phyloP scores from a whole-genome alignment of 2,797 vertebrate species.

The Phoebastria nigripes region DNA sequence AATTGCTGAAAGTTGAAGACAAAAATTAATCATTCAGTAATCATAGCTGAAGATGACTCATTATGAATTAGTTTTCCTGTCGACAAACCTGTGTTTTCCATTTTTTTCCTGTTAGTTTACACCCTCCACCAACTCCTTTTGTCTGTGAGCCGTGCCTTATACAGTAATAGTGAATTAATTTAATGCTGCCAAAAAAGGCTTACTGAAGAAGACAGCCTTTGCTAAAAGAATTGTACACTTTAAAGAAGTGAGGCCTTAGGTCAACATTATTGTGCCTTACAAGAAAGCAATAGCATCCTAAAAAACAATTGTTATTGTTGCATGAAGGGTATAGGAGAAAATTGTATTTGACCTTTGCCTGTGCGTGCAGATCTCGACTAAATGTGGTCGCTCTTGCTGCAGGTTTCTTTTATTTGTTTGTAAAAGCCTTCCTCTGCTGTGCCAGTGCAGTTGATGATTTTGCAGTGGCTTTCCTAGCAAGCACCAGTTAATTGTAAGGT shows the following conservation, averaged over 20 bases:
- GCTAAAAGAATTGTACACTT: not conserved
- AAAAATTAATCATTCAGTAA: not conserved
- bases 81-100: not conserved
- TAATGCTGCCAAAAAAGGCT: not conserved
- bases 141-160: not conserved
- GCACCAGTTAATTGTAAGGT: constrained; percentile 17
- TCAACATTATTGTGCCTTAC: not conserved
- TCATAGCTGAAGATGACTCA: not conserved
- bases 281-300: not conserved
- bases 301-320: not conserved
- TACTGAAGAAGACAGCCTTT: not conserved
- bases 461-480: not conserved
- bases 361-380: not conserved
- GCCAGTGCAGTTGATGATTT: not conserved
- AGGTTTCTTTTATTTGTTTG: not conserved
- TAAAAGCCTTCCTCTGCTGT: not conserved
- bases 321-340: not conserved
- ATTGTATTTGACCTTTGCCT: not conserved
- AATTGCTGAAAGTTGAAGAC: not conserved
- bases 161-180: not conserved
- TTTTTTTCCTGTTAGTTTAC: not conserved
- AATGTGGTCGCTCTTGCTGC: not conserved
- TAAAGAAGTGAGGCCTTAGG: not conserved
- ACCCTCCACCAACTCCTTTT: not conserved
- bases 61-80: not conserved